Evolutionary conservation across 53 echinoderm and acorn worm species (phyloP).

Genomic region (Stichopus horrens): DNA sequence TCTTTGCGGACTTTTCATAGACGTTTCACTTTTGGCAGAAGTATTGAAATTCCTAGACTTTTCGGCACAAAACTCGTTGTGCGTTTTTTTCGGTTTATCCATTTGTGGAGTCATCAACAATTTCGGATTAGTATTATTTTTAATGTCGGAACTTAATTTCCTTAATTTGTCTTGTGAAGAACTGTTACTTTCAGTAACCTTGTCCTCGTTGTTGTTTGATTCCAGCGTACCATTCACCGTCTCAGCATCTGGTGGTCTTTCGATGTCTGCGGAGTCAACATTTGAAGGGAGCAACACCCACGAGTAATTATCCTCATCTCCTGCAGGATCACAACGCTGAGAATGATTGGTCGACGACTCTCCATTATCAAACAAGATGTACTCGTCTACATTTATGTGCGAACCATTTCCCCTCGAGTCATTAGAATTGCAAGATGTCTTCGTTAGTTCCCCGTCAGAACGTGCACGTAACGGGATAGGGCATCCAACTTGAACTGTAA

Average conservation of each 20-base stretch:
- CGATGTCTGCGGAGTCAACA: neutral
- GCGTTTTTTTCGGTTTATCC: too few species aligned
- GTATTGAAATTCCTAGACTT: too few species aligned
- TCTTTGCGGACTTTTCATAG: too few species aligned
- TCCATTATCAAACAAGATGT: neutral
- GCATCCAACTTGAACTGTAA: neutral
- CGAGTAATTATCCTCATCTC: neutral
- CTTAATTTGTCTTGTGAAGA: neutral
- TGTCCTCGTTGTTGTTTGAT: neutral
- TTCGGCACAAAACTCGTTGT: too few species aligned
- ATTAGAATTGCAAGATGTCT: neutral
- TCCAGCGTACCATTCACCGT: neutral
- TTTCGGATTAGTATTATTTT: neutral
- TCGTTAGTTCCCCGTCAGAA: conserved; percentile 11
- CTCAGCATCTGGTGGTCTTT: neutral
- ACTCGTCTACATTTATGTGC: neutral
- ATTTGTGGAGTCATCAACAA: neutral
- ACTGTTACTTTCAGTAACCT: neutral
- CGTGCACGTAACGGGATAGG: neutral
- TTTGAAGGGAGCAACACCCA: neutral
- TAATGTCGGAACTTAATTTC: neutral
- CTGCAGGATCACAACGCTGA: neutral
- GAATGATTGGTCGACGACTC: neutral
- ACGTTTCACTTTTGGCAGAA: too few species aligned
- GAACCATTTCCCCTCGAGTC: neutral